Base-by-base conservation (phyloP, 2,113 vertebrate species). In the Rhabdornis inornatus region DNA sequence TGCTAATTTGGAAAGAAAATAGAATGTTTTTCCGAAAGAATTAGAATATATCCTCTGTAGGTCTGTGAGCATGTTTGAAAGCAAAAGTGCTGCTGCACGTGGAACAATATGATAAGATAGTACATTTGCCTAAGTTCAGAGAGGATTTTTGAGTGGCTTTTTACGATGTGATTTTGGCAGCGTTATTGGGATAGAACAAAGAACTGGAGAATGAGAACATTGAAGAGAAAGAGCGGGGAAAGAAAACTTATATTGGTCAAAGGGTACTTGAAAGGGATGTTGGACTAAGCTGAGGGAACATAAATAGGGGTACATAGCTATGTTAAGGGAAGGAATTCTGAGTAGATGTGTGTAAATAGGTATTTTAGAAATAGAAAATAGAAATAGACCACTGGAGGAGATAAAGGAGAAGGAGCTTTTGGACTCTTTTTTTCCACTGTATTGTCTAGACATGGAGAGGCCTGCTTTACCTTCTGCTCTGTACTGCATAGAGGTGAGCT, bases 1-100 rank as follows among this genome's bases (percentile, higher is more conserved):
- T 59, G 12, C 15, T 82, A 13, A 64, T 56, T 56, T 55, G 33
- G 33, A 78, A 74, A 69, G 28, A 69, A 24, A 66, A 20, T 30
- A 21, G 6, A 18, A 12, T 33, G 30, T 22, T 64, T 65, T 66
- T 37, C 22, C 11, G 23, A 24, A 56, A 60, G 4, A 33, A 44
- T 74, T 35, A 35, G 24, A 37, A 30, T 50, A 37, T 22, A 31
- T 31, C 50, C 33, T 55, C 2, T 37, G 17, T 31, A 69, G 28
- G n/a, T 70, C 33, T 56, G 13, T 42, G 31, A 50, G 9, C 10
- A 12, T 66, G 35, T 69, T 74, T 68, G 40, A 79, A 55, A 83
- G 35, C 24, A 1, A 6, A 40, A 28, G 12, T 55, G 45, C 60
- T 86, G 21, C 65, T 60, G 35, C 56, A 40, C 0, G 0, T 23